Evolutionary conservation across 2,113 vertebrate species (phyloP), one percentile per base, ranked within the genome.

Genomic region (Tauraco erythrolophus): DNA sequence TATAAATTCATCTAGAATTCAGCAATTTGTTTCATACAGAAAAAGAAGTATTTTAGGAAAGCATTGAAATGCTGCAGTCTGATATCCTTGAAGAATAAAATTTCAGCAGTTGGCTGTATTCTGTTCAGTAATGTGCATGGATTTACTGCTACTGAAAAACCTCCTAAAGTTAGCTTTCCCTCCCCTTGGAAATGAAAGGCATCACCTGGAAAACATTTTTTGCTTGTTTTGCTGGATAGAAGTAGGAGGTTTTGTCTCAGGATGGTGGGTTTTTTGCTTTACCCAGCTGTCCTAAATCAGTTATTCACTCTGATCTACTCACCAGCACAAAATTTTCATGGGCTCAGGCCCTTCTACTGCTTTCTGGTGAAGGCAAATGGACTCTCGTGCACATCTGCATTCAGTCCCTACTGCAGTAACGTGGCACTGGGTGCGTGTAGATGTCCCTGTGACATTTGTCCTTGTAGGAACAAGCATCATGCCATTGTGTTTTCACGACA

Each of bases 371-470:
- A 61, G 62, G 14, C 50, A 71, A 23, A 22, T 13, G 18, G 14
- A 21, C 18, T 33, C n/a, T 54, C 25, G 27, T 1, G 2, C 4
- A 25, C 15, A 31, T 14, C 39, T 72, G 62, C 35, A 2, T 12
- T 19, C n/a, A 19, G 39, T 25, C 27, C 31, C 14, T 46, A 0
- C 14, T 41, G 45, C 50, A 37, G 14, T 30, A 30, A 61, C 0
- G 0, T 2, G 33, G 21, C 21, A 65, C 39, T 31, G 30, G 1
- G 7, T 22, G 14, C 3, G 1, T 41, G 35, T 41, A 64, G 30
- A 16, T 14, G 10, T 22, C 46, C 53, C 7, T 1, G 11, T 48
- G 24, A 8, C 5, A 9, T 68, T 37, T 19, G 50, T 43, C 22
- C 37, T 62, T 37, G 12, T 23, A 64, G 51, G 39, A 43, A 6